Percentiles rank a stretch among this genome's conserved stretches.
Evolutionary conservation across 2,797 vertebrate genomes (phyloP).

Genomic region (Orientallactaga sibirica): DNA sequence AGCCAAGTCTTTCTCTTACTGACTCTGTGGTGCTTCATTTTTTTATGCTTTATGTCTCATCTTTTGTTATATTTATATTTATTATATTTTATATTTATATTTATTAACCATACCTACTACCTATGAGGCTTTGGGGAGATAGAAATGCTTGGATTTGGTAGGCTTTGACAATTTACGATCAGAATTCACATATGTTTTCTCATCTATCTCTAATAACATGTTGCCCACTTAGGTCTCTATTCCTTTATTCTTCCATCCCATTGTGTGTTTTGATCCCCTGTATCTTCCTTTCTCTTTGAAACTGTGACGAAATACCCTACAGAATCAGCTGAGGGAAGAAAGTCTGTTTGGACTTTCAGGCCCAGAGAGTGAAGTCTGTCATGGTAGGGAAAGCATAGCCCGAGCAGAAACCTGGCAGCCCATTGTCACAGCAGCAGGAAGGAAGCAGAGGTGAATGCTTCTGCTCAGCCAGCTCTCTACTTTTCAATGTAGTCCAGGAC

Average conservation of each 20-base stretch:
- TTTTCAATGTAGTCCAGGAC: no score
- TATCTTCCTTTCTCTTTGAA: no score
- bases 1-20: background rate
- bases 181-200: background rate
- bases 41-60: background rate
- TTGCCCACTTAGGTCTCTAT: background rate
- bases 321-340: no score
- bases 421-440: no score
- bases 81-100: background rate
- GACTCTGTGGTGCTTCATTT: background rate
- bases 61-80: background rate
- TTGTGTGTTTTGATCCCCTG: background rate
- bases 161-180: background rate
- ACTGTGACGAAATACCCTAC: no score
- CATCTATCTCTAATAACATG: background rate
- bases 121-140: background rate
- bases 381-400: no score
- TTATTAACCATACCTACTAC: background rate
- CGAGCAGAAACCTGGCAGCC: no score
- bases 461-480: no score
- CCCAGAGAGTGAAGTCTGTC: no score
- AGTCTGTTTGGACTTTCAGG: no score
- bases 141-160: background rate
- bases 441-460: no score
- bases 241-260: background rate